Conservation (phyloP, 2,113 vertebrate species). For the Ammospiza nelsoni region DNA sequence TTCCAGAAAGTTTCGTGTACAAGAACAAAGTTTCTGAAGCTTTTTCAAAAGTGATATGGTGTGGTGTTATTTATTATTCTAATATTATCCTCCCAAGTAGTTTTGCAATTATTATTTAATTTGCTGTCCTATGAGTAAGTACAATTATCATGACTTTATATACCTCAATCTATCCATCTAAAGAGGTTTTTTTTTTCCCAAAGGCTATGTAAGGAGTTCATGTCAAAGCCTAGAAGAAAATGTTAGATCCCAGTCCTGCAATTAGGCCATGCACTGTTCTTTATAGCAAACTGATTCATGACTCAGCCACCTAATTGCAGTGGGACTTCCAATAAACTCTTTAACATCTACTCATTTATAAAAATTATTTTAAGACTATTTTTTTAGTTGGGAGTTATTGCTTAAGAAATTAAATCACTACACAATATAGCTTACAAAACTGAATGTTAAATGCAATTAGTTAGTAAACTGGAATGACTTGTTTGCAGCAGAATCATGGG, state of each 20-base stretch:
- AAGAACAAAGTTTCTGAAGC: background rate
- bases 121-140: slow-evolving; percentile 31
- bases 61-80: slow-evolving; percentile 28
- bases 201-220: background rate
- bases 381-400: background rate
- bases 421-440: slow-evolving; percentile 14
- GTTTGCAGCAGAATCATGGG: background rate
- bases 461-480: background rate
- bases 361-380: background rate
- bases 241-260: slow-evolving; percentile 18
- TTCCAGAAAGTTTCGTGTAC: background rate
- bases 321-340: slow-evolving; percentile 39
- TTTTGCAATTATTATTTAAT: slow-evolving; percentile 48
- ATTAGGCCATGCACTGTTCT: slow-evolving; percentile 21
- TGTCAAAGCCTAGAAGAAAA: slow-evolving; percentile 33
- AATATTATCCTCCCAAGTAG: background rate
- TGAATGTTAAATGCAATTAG: slow-evolving; percentile 42
- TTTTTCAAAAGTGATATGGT: background rate
- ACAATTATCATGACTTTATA: slow-evolving; percentile 22
- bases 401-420: slow-evolving; percentile 39
- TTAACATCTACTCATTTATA: slow-evolving; percentile 14
- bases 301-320: slow-evolving; percentile 43
- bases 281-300: slow-evolving; percentile 42
- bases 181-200: slow-evolving; percentile 26
- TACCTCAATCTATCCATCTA: background rate